A percentile compares a stretch with the other conserved stretches of the same genome.
Evolutionary conservation across 1,140 invertebrate species (phyloP).

Genomic region (Brachystomella parvula): DNA sequence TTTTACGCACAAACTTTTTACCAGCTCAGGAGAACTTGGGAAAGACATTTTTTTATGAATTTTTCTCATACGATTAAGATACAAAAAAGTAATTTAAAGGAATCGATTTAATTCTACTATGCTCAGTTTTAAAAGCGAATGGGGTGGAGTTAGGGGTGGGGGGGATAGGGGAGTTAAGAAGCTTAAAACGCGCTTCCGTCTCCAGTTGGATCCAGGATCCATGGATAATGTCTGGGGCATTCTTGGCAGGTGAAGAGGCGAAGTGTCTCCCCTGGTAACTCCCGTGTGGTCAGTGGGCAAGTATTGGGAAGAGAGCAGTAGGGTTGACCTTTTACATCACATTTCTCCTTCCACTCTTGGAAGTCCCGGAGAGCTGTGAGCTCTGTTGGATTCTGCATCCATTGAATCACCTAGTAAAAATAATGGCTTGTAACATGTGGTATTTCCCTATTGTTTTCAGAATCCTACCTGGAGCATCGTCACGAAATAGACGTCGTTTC

Average conservation of each 20-base stretch:
- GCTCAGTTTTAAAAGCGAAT: no score
- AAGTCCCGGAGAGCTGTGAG: conserved; percentile 76
- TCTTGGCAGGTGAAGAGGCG: conserved; percentile 91
- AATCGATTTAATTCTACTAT: no score
- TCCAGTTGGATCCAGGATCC: conserved; percentile 88
- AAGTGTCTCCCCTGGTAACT: conserved; percentile 83
- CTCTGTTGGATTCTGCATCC: conserved; percentile 94
- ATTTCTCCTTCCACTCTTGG: conserved; percentile 91
- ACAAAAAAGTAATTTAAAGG: no score
- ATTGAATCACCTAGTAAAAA: conserved; percentile 71
- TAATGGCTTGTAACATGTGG: not conserved
- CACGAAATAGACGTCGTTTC: conserved; percentile 89
- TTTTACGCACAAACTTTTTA: no score
- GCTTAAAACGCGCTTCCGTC: conserved; percentile 69
- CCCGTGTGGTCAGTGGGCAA: conserved; percentile 77
- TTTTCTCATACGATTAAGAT: no score
- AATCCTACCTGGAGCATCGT: conserved; percentile 67
- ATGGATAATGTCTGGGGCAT: conserved; percentile 90
- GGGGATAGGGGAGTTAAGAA: conserved; percentile 1
- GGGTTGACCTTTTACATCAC: conserved; percentile 85
- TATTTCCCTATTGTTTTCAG: not conserved
- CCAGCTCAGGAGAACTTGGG: no score
- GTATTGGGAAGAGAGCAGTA: conserved; percentile 85
- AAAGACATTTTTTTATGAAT: no score
- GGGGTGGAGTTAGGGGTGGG: no score